Percentiles rank a stretch among this genome's conserved stretches.
phyloP scores from a whole-genome alignment of 1,140 invertebrate genomes.

The Apis florea region DNA sequence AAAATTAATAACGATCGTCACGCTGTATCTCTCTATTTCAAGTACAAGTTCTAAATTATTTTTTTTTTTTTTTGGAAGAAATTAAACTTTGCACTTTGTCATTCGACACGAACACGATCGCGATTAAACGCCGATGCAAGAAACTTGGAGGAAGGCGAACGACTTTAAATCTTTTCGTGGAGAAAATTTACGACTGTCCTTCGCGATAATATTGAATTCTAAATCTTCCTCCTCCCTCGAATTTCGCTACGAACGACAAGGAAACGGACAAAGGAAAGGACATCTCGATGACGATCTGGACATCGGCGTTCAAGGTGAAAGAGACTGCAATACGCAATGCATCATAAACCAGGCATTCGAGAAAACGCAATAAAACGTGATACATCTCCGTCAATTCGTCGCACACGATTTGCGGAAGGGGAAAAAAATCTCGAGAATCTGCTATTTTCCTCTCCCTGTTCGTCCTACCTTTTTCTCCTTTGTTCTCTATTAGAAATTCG shows the following conservation, averaged over 20 bases:
- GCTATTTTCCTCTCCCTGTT: neutral
- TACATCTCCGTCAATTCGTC: conserved; percentile 11
- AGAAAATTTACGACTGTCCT: conserved; percentile 1
- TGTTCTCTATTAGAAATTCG: conserved; percentile 22
- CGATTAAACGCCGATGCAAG: neutral
- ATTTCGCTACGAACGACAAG: neutral
- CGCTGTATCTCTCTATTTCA: too few relatives aligned
- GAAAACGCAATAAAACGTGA: conserved; percentile 19
- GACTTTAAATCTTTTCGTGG: neutral
- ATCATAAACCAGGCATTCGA: conserved; percentile 43
- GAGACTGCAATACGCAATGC: conserved; percentile 38
- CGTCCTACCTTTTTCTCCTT: neutral
- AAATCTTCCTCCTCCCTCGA: conserved; percentile 6
- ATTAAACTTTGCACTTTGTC: too few relatives aligned
- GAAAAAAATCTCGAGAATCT: neutral
- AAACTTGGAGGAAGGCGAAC: neutral
- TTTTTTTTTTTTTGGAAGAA: too few relatives aligned
- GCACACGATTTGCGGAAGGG: conserved; percentile 42
- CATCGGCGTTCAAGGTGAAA: conserved; percentile 42
- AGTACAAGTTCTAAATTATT: too few relatives aligned
- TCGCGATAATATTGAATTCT: conserved; percentile 12
- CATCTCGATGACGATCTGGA: conserved; percentile 25
- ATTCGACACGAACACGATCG: too few relatives aligned
- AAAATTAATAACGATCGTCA: too few relatives aligned
- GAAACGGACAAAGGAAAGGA: conserved; percentile 21